phyloP scores from a whole-genome alignment of 2,888 invertebrate species.

The Phyllotreta cruciferae region DNA sequence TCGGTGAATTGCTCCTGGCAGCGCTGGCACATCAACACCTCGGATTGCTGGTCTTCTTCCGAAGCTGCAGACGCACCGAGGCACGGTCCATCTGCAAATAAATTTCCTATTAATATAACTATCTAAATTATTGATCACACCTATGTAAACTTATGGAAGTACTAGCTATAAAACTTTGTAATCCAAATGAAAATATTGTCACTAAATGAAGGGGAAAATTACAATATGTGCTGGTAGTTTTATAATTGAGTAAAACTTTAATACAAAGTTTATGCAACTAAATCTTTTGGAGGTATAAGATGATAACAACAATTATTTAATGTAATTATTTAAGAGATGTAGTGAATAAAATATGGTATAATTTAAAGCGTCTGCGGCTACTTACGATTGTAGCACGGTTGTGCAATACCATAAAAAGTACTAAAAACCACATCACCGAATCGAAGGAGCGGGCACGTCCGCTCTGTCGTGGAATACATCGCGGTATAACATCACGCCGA shows the following conservation, averaged over 20 bases:
- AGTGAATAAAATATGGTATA: too few relatives aligned
- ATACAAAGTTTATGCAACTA: too few relatives aligned
- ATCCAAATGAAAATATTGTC: too few relatives aligned
- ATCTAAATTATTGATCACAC: too few relatives aligned
- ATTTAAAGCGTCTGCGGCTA: neutral
- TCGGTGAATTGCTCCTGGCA: constrained; percentile 73
- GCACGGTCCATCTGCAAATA: constrained; percentile 45
- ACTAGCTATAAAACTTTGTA: too few relatives aligned
- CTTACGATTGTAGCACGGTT: constrained; percentile 31
- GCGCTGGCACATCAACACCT: constrained; percentile 68
- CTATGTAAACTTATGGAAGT: too few relatives aligned
- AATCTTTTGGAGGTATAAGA: too few relatives aligned
- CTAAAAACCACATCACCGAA: constrained; percentile 1
- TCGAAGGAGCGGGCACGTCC: constrained; percentile 50
- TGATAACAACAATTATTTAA: too few relatives aligned
- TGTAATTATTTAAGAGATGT: too few relatives aligned
- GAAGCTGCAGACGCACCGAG: constrained; percentile 37
- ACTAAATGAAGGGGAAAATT: too few relatives aligned
- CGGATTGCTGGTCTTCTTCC: constrained; percentile 49
- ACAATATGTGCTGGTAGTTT: too few relatives aligned
- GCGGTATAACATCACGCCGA: constrained; percentile 39
- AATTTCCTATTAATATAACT: constrained; percentile 17
- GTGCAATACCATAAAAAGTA: constrained; percentile 21
- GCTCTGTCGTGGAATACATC: constrained; percentile 44
- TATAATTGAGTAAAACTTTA: too few relatives aligned